phyloP scores from a whole-genome alignment of 1,140 invertebrate genomes.

The Drosophila ohnishii region DNA sequence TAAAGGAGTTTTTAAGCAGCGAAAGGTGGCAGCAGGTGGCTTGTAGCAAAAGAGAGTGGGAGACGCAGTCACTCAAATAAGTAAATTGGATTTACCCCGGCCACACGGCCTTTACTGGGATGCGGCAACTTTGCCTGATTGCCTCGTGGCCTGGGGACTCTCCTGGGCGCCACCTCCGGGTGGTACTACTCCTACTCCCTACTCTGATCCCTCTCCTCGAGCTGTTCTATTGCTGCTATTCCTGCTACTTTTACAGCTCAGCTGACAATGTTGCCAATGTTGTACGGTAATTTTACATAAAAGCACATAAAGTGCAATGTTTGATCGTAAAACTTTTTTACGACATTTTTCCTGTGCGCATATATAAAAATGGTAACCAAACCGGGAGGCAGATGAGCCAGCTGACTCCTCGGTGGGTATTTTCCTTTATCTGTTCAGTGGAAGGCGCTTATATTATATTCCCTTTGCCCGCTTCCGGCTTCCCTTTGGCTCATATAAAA shows the following conservation, averaged over 20 bases:
- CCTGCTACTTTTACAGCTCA: constrained; percentile 78
- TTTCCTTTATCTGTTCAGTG: constrained; percentile 71
- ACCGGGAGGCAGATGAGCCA: constrained; percentile 26
- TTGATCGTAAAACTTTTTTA: constrained; percentile 82
- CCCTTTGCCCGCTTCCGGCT: constrained; percentile 15
- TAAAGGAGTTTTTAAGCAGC: background rate
- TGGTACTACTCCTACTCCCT: constrained; percentile 10
- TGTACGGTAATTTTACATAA: constrained; percentile 82
- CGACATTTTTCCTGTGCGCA: constrained; percentile 80
- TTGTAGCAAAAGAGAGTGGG: background rate
- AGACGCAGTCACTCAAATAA: constrained; percentile 56
- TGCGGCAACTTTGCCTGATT: constrained; percentile 76
- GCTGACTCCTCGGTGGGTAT: constrained; percentile 58
- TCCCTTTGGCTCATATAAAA: constrained; percentile 71
- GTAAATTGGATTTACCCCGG: constrained; percentile 72
- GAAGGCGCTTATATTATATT: constrained; percentile 67
- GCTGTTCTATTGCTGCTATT: constrained; percentile 52
- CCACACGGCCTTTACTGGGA: constrained; percentile 14
- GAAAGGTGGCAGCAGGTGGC: constrained; percentile 35
- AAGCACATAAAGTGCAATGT: constrained; percentile 82
- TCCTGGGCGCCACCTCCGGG: constrained; percentile 39
- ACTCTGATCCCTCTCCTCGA: constrained; percentile 60
- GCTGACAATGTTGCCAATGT: constrained; percentile 81
- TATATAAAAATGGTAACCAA: constrained; percentile 68
- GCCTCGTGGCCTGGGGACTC: constrained; percentile 63